Conservation (phyloP, 2,888 invertebrate genomes). For the Pristionchus japonicus region DNA sequence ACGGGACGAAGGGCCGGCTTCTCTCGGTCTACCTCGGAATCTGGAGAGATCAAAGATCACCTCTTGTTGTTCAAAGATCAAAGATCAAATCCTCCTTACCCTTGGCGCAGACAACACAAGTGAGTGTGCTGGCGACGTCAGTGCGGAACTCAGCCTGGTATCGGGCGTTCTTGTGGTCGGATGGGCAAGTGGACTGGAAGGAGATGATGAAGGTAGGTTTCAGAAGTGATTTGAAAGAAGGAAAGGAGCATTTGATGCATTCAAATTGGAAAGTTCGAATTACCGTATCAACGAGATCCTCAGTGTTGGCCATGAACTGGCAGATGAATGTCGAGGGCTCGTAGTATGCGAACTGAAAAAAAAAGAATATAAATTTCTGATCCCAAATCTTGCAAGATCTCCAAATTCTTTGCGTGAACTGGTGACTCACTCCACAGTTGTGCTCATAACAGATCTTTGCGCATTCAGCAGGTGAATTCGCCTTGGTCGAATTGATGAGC, state of each 20-base stretch:
- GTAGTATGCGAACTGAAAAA: constrained; percentile 63
- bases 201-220: neutral
- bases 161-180: neutral
- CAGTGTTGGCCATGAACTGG: constrained; percentile 63
- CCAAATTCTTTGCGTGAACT: too few relatives aligned
- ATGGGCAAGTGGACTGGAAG: constrained; percentile 19
- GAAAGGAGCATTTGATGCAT: too few relatives aligned
- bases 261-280: too few relatives aligned
- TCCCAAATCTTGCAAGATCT: neutral
- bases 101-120: constrained; percentile 6
- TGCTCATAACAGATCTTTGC: constrained; percentile 59
- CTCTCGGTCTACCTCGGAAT: neutral
- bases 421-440: constrained; percentile 64
- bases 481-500: constrained; percentile 60
- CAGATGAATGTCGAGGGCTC: constrained; percentile 55
- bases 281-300: constrained; percentile 56
- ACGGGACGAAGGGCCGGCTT: neutral
- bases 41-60: constrained; percentile 11
- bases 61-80: neutral
- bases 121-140: constrained; percentile 25
- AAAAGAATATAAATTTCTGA: neutral
- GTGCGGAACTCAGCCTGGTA: constrained; percentile 27
- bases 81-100: constrained; percentile 26
- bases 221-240: neutral
- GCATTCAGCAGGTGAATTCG: constrained; percentile 58